These are phyloP conservation scores for Eledone cirrhosa DNA, from an alignment of 2,888 invertebrate genomes.

Conservation along the genomic window DNA sequence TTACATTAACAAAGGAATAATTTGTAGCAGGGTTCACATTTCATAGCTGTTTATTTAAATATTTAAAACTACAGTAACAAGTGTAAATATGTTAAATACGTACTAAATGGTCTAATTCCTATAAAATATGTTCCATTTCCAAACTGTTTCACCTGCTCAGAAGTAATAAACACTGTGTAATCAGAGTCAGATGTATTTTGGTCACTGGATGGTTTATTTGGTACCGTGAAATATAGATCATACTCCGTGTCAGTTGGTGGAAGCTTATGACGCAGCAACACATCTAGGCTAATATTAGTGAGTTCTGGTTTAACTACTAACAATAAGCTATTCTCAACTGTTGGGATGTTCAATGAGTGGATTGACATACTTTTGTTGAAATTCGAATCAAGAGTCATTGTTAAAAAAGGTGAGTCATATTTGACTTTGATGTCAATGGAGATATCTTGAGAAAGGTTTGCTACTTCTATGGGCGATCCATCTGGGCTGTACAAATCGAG, in stretches of 20 bases:
- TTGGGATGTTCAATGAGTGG: conserved; percentile 37
- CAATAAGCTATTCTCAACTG: conserved; percentile 36
- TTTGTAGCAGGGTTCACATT: no score
- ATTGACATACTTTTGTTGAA: conserved; percentile 34
- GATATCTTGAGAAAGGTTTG: conserved; percentile 41
- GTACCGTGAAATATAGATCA: conserved; percentile 37
- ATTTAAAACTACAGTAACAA: no score
- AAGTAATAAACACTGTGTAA: conserved; percentile 39
- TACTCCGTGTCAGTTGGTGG: conserved; percentile 39
- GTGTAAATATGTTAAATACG: conserved; percentile 10
- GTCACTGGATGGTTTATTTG: neutral
- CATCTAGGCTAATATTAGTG: conserved; percentile 35
- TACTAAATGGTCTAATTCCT: conserved; percentile 44
- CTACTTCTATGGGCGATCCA: conserved; percentile 38
- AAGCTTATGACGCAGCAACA: conserved; percentile 40
- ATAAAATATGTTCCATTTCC: conserved; percentile 43
- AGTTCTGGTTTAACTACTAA: conserved; percentile 35
- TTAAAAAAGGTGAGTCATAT: neutral
- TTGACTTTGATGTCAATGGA: conserved; percentile 41
- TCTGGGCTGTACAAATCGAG: conserved; percentile 41
- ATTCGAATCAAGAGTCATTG: conserved; percentile 26
- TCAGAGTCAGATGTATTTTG: conserved; percentile 30
- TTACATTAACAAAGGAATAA: no score
- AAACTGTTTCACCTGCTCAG: conserved; percentile 34
- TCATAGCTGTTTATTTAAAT: no score